These are phyloP conservation scores for Erythrocercus mccallii DNA, from an alignment of 2,113 vertebrate species.

Conservation along the genomic window DNA sequence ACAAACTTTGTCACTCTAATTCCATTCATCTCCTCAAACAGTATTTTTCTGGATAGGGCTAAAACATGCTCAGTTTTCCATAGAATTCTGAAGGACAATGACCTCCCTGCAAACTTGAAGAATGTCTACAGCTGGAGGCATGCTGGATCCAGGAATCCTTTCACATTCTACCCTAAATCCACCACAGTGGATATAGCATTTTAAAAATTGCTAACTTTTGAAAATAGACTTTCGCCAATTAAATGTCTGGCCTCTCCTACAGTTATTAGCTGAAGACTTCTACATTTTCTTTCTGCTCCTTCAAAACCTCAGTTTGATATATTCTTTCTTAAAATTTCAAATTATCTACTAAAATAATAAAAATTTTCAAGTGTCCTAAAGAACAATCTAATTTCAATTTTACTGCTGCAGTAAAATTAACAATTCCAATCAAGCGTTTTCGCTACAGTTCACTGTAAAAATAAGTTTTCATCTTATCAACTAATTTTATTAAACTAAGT, in stretches of 20 bases:
- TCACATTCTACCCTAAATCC: not conserved
- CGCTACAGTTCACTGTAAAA: not conserved
- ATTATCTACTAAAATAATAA: not conserved
- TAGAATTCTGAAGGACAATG: not conserved
- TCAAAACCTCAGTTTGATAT: not conserved
- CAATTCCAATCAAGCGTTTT: not conserved
- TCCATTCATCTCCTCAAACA: not conserved
- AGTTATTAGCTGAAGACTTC: not conserved
- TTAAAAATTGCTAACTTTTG: not conserved
- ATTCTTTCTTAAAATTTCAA: not conserved
- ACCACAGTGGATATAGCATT: not conserved
- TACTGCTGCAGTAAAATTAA: not conserved
- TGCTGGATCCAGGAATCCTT: not conserved
- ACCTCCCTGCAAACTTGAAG: not conserved
- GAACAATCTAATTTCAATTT: not conserved
- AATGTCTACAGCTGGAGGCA: not conserved
- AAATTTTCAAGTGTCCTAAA: not conserved
- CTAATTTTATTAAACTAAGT: not conserved
- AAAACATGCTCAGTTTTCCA: rapidly evolving
- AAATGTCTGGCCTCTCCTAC: not conserved
- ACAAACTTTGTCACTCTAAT: not conserved
- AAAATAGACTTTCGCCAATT: not conserved
- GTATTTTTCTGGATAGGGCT: not conserved
- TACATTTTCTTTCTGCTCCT: not conserved
- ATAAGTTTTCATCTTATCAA: not conserved